Base-by-base conservation (phyloP, 35 echinoderm and acorn worm species). In the Amphiura filiformis region DNA sequence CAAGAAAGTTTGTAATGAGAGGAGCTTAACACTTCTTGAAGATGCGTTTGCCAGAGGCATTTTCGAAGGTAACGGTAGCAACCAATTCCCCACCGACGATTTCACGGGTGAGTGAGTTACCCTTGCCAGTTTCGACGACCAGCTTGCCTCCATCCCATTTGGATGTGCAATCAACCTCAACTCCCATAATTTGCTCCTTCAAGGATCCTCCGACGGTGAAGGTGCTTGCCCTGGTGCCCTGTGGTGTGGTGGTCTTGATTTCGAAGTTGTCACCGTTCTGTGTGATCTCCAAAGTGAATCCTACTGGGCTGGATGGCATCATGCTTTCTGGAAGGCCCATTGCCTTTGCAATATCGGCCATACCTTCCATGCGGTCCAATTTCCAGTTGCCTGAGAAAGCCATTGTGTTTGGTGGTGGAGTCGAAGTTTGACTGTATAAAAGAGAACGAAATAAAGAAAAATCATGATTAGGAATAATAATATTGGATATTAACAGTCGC, bases 261-360 rank as follows among this genome's bases (percentile, higher is more conserved):
- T n/a, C 87, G 88, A 94, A 94, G 84, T 70, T 86, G 78, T 94
- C 84, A 26, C 93, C n/a, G n/a, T 91, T 32, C 61, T 94, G 93
- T 1, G 31, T 79, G 37, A 94, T 94, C n/a, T 49, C 65, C 13
- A 94, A 36, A 14, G 35, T 38, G 30, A 89, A 80, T 1, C 82
- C 82, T 35, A 89, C 78, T 22, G 75, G 49, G 7, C 79, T 57
- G 9, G 85, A 79, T 13, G 86, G 84, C 31, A 79, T 56, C 44
- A 80, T 93, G 13, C 79, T 87, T 15, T 39, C 36, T 14, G 75
- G 77, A 36, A 89, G 75, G 20, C 82, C 81, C 42, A 89, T 79
- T 26, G 80, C 82, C 65, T 93, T 87, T 0, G 89, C 15, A 37
- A 94, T 83, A 78, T 85, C 84, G 3, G 76, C 84, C 34, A 94